phyloP scores from a whole-genome alignment of 2,888 invertebrate genomes.

The Galeopsomyia nigrocyanea region DNA sequence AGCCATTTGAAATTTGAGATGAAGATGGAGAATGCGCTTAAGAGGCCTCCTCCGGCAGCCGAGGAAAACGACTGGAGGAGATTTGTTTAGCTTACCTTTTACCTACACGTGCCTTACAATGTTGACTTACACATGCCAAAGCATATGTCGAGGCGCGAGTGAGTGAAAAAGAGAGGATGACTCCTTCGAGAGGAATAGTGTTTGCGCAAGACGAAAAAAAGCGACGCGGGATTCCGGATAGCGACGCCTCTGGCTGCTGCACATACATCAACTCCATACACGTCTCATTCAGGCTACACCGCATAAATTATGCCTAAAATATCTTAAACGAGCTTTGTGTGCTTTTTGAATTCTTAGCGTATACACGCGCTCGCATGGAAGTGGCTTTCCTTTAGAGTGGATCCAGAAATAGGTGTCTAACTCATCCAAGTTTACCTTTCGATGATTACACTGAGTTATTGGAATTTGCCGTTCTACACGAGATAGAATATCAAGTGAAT shows the following conservation, averaged over 20 bases:
- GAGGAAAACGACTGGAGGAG: conserved; percentile 27
- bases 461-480: too few species aligned
- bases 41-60: background rate
- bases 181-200: conserved; percentile 58
- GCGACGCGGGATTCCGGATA: conserved; percentile 3
- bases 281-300: too few species aligned
- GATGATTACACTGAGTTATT: too few species aligned
- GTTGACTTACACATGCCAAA: conserved; percentile 62
- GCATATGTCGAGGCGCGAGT: conserved; percentile 57
- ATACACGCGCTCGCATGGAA: background rate
- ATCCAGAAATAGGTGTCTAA: too few species aligned
- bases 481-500: too few species aligned
- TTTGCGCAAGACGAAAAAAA: conserved; percentile 54
- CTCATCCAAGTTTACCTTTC: too few species aligned
- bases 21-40: conserved; percentile 13
- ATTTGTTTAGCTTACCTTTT: conserved; percentile 62
- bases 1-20: conserved; percentile 19
- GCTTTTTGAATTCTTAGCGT: conserved; percentile 23
- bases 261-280: background rate
- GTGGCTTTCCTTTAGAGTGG: conserved; percentile 50
- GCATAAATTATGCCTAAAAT: too few species aligned
- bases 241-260: background rate
- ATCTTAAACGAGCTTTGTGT: background rate
- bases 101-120: conserved; percentile 61
- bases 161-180: conserved; percentile 38